These are phyloP conservation scores for Drosophila triauraria DNA, from an alignment of 1,140 invertebrate species.

Conservation along the genomic window DNA sequence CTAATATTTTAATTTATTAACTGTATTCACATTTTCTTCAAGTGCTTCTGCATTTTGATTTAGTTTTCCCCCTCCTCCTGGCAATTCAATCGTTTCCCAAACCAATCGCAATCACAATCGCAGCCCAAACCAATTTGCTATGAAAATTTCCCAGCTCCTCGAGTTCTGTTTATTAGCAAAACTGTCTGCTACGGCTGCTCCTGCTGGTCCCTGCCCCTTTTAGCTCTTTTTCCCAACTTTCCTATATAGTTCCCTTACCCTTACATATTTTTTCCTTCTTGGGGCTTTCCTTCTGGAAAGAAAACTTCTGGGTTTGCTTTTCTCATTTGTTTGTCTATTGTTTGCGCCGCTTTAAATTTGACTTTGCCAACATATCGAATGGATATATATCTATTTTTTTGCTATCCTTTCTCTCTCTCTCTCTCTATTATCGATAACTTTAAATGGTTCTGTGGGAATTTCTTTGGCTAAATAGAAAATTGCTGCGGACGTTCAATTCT, in stretches of 20 bases:
- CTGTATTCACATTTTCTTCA: not conserved
- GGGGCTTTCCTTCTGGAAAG: no score
- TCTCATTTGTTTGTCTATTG: conserved; percentile 43
- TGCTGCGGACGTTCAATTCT: conserved; percentile 39
- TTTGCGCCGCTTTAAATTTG: conserved; percentile 44
- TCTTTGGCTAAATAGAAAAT: conserved; percentile 55
- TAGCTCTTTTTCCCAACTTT: conserved; percentile 7
- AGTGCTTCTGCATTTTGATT: conserved; percentile 33
- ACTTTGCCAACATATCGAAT: conserved; percentile 34
- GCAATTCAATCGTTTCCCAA: conserved; percentile 15
- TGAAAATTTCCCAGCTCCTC: conserved; percentile 33
- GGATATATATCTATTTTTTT: conserved; percentile 4
- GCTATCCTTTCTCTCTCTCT: not conserved
- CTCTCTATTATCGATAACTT: conserved; percentile 39
- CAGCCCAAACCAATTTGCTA: conserved; percentile 40
- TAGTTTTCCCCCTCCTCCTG: conserved; percentile 8
- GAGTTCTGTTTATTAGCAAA: conserved; percentile 55
- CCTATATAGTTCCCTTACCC: not conserved
- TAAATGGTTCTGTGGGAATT: conserved; percentile 48
- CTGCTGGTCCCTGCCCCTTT: not conserved
- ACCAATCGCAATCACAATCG: conserved; percentile 36
- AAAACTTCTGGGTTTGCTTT: conserved; percentile 27
- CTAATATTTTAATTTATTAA: no score
- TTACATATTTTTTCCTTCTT: conserved; percentile 7
- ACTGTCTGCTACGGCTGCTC: conserved; percentile 12